Evolutionary conservation across 2,888 invertebrate genomes (phyloP).

Genomic region (Drosophila robusta): DNA sequence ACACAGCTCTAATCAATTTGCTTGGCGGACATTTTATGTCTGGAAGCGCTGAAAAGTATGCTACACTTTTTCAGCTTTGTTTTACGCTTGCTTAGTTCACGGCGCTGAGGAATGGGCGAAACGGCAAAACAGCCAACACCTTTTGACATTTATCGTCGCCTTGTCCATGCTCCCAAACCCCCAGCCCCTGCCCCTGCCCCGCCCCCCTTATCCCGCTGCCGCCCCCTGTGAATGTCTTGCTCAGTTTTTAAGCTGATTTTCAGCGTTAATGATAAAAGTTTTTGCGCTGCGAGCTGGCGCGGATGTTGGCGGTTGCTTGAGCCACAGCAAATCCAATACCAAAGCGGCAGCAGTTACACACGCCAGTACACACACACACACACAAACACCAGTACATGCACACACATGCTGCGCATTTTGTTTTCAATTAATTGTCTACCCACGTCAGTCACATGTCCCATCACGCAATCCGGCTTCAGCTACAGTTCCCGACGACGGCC

Average conservation of each 20-base stretch:
- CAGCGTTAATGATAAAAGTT: slow-evolving; percentile 74
- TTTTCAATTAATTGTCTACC: slow-evolving; percentile 76
- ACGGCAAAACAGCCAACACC: slow-evolving; percentile 52
- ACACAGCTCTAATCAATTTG: slow-evolving; percentile 65
- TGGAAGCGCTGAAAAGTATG: slow-evolving; percentile 55
- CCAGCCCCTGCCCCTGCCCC: background rate
- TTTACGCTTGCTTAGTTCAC: slow-evolving; percentile 11
- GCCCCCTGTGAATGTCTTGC: slow-evolving; percentile 37
- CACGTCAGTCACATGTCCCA: slow-evolving; percentile 69
- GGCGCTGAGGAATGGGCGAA: slow-evolving; percentile 4
- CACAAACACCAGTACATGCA: background rate
- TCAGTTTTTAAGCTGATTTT: slow-evolving; percentile 70
- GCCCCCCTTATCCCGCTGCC: too few relatives aligned
- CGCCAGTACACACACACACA: slow-evolving; percentile 1
- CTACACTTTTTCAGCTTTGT: slow-evolving; percentile 41
- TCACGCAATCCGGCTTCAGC: slow-evolving; percentile 30
- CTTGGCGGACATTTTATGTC: slow-evolving; percentile 52
- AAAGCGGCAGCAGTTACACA: slow-evolving; percentile 11
- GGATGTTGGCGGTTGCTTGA: slow-evolving; percentile 15
- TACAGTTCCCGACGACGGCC: slow-evolving; percentile 27
- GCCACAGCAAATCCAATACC: slow-evolving; percentile 15
- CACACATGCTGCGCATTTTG: slow-evolving; percentile 38
- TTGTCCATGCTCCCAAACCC: slow-evolving; percentile 13
- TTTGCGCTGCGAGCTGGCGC: slow-evolving; percentile 26
- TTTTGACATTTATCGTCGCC: slow-evolving; percentile 71